phyloP scores from a whole-genome alignment of 2,797 vertebrate genomes.

The Cynodonichthys magdalenae region DNA sequence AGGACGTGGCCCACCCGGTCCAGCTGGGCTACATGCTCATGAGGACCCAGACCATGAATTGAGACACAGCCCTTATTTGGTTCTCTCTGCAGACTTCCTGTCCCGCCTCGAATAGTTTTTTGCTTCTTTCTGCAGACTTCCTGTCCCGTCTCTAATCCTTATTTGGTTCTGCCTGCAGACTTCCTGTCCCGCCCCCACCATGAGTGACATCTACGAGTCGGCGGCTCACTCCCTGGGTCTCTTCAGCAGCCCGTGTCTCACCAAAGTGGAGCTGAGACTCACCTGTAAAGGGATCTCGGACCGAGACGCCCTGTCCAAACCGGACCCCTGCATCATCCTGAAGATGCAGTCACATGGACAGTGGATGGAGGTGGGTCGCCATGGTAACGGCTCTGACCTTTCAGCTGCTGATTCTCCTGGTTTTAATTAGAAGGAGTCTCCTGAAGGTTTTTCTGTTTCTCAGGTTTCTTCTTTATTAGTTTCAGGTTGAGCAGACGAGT shows the following conservation, averaged over 20 bases:
- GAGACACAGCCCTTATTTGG: no score
- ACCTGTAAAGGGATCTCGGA: constrained; percentile 93
- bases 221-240: constrained; percentile 92
- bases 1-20: no score
- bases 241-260: constrained; percentile 92
- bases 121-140: background rate
- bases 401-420: background rate
- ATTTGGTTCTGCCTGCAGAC: constrained; percentile 21
- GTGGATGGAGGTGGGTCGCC: constrained; percentile 91
- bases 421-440: background rate
- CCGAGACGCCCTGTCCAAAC: constrained; percentile 93
- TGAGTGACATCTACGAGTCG: constrained; percentile 96
- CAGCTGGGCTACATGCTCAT: no score
- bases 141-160: background rate
- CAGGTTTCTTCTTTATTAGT: background rate
- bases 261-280: constrained; percentile 93
- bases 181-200: constrained; percentile 72
- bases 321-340: constrained; percentile 93
- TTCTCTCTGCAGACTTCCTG: no score
- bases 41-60: no score
- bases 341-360: constrained; percentile 96
- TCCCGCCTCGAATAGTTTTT: no score
- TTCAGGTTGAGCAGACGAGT: no score
- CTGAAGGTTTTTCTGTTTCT: no score
- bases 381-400: background rate